phyloP scores from a whole-genome alignment of 92 coral and sea anemone species.

The Zoanthus solanderi region DNA sequence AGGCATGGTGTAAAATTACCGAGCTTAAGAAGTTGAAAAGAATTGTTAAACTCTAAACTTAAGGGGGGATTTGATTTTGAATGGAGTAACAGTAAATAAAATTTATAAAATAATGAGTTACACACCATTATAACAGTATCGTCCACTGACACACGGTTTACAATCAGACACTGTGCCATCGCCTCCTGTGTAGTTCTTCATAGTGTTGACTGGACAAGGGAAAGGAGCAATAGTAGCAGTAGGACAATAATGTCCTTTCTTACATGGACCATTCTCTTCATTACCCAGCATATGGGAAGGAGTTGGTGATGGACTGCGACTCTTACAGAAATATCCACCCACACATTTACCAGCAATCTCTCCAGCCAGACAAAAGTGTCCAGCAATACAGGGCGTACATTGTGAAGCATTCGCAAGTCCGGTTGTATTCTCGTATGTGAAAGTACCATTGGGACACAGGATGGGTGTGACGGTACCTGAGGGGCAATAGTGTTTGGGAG shows the following conservation, averaged over 20 bases:
- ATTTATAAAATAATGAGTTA: neutral
- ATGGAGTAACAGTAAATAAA: neutral
- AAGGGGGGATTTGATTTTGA: neutral
- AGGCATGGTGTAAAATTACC: too few relatives aligned
- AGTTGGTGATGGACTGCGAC: slow-evolving; percentile 96
- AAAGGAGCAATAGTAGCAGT: slow-evolving; percentile 84
- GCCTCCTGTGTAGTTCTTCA: slow-evolving; percentile 95
- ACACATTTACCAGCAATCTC: slow-evolving; percentile 77
- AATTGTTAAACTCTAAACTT: too few relatives aligned
- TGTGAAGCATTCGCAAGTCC: slow-evolving; percentile 80
- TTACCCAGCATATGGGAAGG: slow-evolving; percentile 50
- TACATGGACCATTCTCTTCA: slow-evolving; percentile 93
- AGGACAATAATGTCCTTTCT: slow-evolving; percentile 90
- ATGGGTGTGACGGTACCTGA: slow-evolving; percentile 85
- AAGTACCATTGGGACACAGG: slow-evolving; percentile 91
- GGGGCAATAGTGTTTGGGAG: slow-evolving; percentile 88
- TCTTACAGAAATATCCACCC: slow-evolving; percentile 96
- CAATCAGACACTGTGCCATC: slow-evolving; percentile 84
- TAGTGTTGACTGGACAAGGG: slow-evolving; percentile 93
- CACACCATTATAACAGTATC: slow-evolving; percentile 91
- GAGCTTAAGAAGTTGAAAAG: too few relatives aligned
- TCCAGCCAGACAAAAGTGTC: slow-evolving; percentile 91
- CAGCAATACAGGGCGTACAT: slow-evolving; percentile 89
- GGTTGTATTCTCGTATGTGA: slow-evolving; percentile 79
- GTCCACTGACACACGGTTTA: slow-evolving; percentile 91